These are phyloP conservation scores for Gisinianus flammeolus DNA, from an alignment of 2,888 invertebrate species.

Conservation along the genomic window DNA sequence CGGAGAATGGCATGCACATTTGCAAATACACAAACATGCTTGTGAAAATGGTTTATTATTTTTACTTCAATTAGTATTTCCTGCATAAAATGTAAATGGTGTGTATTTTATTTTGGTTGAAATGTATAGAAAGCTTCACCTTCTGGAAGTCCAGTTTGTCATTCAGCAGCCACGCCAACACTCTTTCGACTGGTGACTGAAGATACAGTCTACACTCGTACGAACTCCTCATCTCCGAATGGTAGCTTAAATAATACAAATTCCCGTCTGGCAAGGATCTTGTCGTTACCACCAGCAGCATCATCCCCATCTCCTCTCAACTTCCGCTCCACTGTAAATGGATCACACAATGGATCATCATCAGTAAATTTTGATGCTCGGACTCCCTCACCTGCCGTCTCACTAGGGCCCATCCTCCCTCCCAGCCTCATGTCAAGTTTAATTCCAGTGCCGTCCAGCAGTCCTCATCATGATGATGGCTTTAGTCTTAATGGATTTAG, in stretches of 20 bases:
- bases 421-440: conserved; percentile 53
- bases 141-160: conserved; percentile 53
- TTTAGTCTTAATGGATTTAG: conserved; percentile 54
- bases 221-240: conserved; percentile 32
- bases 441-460: conserved; percentile 56
- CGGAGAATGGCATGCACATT: too few species aligned
- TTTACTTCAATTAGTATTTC: neutral
- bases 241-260: conserved; percentile 26
- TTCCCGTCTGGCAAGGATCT: conserved; percentile 63
- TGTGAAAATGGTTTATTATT: too few species aligned
- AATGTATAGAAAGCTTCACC: conserved; percentile 54
- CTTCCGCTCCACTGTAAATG: conserved; percentile 28
- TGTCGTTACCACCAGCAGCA: conserved; percentile 63
- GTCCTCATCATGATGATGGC: conserved; percentile 47
- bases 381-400: conserved; percentile 60
- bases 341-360: conserved; percentile 30
- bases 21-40: too few species aligned
- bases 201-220: conserved; percentile 32
- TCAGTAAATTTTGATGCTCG: conserved; percentile 35
- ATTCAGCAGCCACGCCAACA: conserved; percentile 49
- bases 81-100: neutral
- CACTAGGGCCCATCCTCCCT: conserved; percentile 51
- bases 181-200: conserved; percentile 31
- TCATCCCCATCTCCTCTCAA: conserved; percentile 54
- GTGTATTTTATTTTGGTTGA: neutral